Conservation (phyloP, 92 coral and sea anemone genomes). For the Palythoa grandis region DNA sequence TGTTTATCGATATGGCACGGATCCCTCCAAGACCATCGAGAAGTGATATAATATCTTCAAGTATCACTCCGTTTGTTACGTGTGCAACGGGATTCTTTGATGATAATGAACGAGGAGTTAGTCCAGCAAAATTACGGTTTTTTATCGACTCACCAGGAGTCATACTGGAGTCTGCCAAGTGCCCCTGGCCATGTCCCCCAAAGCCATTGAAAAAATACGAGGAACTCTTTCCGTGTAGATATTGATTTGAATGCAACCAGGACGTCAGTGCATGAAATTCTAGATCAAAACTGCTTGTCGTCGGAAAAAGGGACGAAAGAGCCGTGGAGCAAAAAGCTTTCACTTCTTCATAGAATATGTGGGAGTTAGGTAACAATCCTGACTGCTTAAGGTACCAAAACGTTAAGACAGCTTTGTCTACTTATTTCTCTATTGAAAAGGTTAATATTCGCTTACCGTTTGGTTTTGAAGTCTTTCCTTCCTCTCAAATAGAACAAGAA, state of each 20-base stretch:
- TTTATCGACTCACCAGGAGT: slow-evolving; percentile 37
- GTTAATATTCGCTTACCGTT: too few relatives aligned
- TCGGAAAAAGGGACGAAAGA: too few relatives aligned
- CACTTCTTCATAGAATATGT: too few relatives aligned
- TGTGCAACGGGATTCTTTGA: too few relatives aligned
- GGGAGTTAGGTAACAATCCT: slow-evolving; percentile 47
- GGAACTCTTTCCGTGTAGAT: slow-evolving; percentile 19
- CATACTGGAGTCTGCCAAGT: slow-evolving; percentile 23
- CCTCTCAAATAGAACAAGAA: too few relatives aligned
- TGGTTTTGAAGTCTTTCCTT: too few relatives aligned
- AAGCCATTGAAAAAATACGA: slow-evolving; percentile 26
- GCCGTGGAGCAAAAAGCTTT: slow-evolving; percentile 43
- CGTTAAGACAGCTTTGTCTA: too few relatives aligned
- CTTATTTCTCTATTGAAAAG: too few relatives aligned
- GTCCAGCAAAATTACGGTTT: slow-evolving; percentile 40
- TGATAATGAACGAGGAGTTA: slow-evolving; percentile 38
- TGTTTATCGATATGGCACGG: too few relatives aligned
- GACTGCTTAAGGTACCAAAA: background rate
- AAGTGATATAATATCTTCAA: too few relatives aligned
- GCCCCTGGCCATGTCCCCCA: slow-evolving; percentile 39
- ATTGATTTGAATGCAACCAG: slow-evolving; percentile 42
- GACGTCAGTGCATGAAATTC: slow-evolving; percentile 43
- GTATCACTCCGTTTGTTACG: too few relatives aligned
- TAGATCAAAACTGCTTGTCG: background rate
- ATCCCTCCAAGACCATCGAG: too few relatives aligned